Conservation (phyloP, 2,888 invertebrate species). For the Macrosiphum euphorbiae region DNA sequence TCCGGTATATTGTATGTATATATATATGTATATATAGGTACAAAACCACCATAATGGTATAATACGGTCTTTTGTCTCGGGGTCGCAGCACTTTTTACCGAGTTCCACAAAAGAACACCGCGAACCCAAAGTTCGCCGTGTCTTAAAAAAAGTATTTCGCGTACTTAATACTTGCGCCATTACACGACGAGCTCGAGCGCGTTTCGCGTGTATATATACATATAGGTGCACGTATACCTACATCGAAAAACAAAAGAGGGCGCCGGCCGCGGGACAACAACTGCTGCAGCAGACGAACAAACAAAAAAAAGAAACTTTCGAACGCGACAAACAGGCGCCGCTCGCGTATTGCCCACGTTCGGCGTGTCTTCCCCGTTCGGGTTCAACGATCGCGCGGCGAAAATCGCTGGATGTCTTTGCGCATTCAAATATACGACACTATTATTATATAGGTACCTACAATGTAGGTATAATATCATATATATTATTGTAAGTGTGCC, state of each 20-base stretch:
- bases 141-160: not conserved
- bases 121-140: not conserved
- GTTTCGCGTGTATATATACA: not conserved
- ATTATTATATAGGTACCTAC: not conserved
- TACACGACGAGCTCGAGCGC: not conserved
- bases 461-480: not conserved
- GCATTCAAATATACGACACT: not conserved
- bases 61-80: not conserved
- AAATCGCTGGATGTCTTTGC: not conserved
- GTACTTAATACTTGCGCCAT: not conserved
- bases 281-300: not conserved
- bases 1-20: not conserved
- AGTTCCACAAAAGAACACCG: not conserved
- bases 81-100: not conserved
- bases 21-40: not conserved
- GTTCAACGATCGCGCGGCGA: not conserved
- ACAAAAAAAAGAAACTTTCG: not conserved
- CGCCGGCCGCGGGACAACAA: not conserved
- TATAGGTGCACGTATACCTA: not conserved
- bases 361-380: not conserved
- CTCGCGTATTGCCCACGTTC: not conserved
- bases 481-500: not conserved
- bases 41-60: not conserved
- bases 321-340: not conserved
- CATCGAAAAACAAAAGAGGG: not conserved